phyloP scores from a whole-genome alignment of 2,113 vertebrate genomes.

The Mesoclemmys tuberculata region DNA sequence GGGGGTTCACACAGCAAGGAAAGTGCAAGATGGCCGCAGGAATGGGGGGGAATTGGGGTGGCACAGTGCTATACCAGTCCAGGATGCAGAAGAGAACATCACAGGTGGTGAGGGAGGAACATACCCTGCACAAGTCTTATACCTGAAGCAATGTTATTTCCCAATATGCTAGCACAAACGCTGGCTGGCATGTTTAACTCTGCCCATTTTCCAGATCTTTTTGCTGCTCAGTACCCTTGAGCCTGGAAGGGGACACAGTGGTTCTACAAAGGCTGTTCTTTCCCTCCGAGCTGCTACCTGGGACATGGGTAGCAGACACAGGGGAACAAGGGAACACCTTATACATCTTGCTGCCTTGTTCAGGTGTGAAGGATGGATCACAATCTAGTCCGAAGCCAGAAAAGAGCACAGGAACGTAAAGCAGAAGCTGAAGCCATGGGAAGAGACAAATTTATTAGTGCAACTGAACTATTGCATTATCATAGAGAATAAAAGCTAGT shows the following conservation, averaged over 20 bases:
- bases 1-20: too few relatives aligned
- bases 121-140: neutral
- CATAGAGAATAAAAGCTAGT: neutral
- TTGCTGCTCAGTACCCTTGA: neutral
- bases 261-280: neutral
- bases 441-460: neutral
- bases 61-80: too few relatives aligned
- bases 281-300: fast-evolving
- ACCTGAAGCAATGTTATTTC: neutral
- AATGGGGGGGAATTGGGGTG: too few relatives aligned
- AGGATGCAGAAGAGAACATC: too few relatives aligned
- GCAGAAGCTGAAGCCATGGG: neutral
- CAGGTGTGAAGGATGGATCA: neutral
- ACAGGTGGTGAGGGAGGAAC: neutral
- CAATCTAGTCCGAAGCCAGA: neutral
- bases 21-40: too few relatives aligned
- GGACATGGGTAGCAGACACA: neutral
- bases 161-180: neutral
- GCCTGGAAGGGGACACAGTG: neutral
- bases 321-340: neutral
- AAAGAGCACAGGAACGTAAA: neutral
- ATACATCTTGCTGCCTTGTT: neutral
- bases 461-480: neutral
- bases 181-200: neutral
- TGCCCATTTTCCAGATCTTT: neutral